Conservation (phyloP, 2,888 invertebrate genomes). For the Melipona bicolor region DNA sequence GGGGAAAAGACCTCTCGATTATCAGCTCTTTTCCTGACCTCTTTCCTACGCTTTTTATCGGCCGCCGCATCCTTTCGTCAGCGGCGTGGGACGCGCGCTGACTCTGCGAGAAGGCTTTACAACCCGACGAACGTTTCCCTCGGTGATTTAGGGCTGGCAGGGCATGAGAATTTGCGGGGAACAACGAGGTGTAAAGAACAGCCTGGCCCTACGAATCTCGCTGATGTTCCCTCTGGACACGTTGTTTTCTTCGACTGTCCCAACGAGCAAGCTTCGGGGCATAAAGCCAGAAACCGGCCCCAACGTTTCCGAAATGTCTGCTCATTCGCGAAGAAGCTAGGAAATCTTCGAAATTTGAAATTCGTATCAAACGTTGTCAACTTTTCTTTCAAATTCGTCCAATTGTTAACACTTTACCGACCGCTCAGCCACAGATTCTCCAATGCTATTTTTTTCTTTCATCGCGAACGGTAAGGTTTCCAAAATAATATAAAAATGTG, state of each 20-base stretch:
- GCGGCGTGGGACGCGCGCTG: conserved; percentile 2
- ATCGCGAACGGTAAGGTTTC: too few relatives aligned
- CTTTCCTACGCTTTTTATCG: conserved; percentile 35
- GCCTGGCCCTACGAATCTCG: conserved; percentile 57
- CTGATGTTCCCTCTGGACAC: conserved; percentile 49
- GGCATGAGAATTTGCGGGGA: conserved; percentile 64
- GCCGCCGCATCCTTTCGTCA: conserved; percentile 48
- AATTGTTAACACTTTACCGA: too few relatives aligned
- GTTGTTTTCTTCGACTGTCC: conserved; percentile 65
- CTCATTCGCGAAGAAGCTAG: too few relatives aligned
- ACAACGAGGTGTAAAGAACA: conserved; percentile 70
- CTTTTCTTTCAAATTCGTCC: too few relatives aligned
- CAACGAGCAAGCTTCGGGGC: conserved; percentile 48
- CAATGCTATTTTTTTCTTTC: too few relatives aligned
- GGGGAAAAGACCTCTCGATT: conserved; percentile 27
- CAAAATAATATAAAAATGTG: too few relatives aligned
- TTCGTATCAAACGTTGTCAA: too few relatives aligned
- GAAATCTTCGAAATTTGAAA: too few relatives aligned
- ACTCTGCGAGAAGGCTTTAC: conserved; percentile 43
- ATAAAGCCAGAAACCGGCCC: conserved; percentile 71
- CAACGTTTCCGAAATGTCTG: too few relatives aligned
- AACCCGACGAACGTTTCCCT: conserved; percentile 63
- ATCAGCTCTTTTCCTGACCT: conserved; percentile 46
- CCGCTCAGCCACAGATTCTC: too few relatives aligned
- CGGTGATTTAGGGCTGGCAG: conserved; percentile 64